phyloP scores from a whole-genome alignment of 2,888 invertebrate species.

The Drosophila anceps region DNA sequence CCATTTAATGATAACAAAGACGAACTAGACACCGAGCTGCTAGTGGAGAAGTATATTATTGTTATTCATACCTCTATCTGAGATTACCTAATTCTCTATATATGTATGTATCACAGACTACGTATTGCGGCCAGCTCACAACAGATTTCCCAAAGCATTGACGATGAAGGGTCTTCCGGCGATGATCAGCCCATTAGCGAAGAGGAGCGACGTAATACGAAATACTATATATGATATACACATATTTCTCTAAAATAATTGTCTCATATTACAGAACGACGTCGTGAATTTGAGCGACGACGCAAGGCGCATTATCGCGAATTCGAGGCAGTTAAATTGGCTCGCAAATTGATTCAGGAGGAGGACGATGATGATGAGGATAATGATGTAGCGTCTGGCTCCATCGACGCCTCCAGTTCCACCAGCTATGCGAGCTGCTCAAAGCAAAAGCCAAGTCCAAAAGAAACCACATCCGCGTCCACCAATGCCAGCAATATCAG shows the following conservation, averaged over 20 bases:
- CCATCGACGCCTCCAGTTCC: constrained; percentile 49
- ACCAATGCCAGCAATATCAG: constrained; percentile 46
- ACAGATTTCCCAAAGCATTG: constrained; percentile 84
- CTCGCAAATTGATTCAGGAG: constrained; percentile 95
- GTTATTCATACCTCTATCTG: not conserved
- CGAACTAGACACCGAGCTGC: constrained; percentile 89
- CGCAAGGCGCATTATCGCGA: constrained; percentile 99
- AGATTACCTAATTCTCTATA: not conserved
- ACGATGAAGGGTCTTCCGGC: constrained; percentile 87
- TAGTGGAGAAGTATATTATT: constrained; percentile 90
- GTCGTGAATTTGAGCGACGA: constrained; percentile 95
- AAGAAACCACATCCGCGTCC: constrained; percentile 59
- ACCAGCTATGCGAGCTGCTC: constrained; percentile 61
- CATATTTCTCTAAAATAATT: not conserved
- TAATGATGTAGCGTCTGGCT: constrained; percentile 50
- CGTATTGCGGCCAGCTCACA: constrained; percentile 84
- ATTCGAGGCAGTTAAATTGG: constrained; percentile 96
- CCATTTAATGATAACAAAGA: constrained; percentile 87
- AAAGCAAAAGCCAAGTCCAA: constrained; percentile 45
- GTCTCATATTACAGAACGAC: constrained; percentile 86
- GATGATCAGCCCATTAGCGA: constrained; percentile 88
- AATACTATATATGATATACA: not conserved
- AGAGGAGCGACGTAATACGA: constrained; percentile 86
- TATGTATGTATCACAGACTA: constrained; percentile 67
- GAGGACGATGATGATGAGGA: constrained; percentile 92